Base-by-base conservation (phyloP, 1,140 invertebrate species). In the Heliconius melpomene region DNA sequence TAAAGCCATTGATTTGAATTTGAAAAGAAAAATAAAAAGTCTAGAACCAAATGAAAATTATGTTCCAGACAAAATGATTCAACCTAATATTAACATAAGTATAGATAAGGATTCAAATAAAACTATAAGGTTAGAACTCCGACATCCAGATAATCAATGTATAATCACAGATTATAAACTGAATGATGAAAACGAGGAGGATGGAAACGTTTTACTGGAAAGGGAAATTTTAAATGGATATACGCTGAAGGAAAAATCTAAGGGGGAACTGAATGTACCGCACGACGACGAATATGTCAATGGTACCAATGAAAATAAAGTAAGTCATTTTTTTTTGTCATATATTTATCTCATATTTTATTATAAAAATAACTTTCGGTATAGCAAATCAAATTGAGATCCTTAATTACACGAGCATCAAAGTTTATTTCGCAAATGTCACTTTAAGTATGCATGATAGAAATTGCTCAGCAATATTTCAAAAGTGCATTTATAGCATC, bases 71-170 rank as follows among this genome's bases (percentile, higher is more conserved):
- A 87, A 86, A 60, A 81, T 82, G 16, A 81, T 82, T 26, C 83
- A 89, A 84, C 84, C 87, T 13, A 82, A 83, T 75, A 85, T 85
- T 72, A 91, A 90, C 78, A 91, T 92, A 81, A 87, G 84, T 66
- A 89, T 90, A 79, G 88, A 92, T 73, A 91, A 90, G 72, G 90
- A 90, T 74, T 82, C 86, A 8, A 85, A 82, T 78, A 90, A 88
- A 83, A 90, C 87, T 16, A 92, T 93, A 38, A 79, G 91, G 66
- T 75, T 94, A 26, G 91, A 93, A 81, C 77, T 94, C 75, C 82
- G 91, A 72, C 85, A 93, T 77, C 87, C 89, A 18, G 85, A 87
- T 66, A 87, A 86, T 78, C 85, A 87, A 52, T 87, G 81, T 78
- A 79, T 83, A 2, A 82, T 86, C 23, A 87, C 79, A 50, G 83